These are phyloP conservation scores for Thysanoteuthis rhombus DNA, from an alignment of 2,888 invertebrate species.

Conservation along the genomic window DNA sequence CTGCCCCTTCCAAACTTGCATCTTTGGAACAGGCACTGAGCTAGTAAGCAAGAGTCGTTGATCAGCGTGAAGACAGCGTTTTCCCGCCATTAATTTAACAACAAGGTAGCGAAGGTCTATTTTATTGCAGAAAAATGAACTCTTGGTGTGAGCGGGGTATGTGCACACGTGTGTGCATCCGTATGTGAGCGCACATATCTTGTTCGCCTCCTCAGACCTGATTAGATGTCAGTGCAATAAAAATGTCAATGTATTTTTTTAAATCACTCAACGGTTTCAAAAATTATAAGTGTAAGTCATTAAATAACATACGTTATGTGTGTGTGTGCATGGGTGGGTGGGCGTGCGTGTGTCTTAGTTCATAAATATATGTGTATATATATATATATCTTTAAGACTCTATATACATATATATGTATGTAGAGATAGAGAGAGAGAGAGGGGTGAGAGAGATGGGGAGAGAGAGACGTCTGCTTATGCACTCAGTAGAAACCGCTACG, in stretches of 20 bases:
- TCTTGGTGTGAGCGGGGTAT: not conserved
- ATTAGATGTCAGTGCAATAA: not conserved
- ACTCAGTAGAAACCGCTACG: no score
- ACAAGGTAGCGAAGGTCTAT: not conserved
- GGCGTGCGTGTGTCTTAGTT: not conserved
- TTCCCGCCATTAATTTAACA: not conserved
- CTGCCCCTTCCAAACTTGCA: no score
- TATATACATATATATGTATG: not conserved
- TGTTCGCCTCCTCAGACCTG: not conserved
- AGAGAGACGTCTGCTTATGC: no score
- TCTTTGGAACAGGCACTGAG: no score
- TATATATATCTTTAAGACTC: not conserved
- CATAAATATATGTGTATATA: not conserved
- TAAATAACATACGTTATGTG: not conserved
- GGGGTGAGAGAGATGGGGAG: no score
- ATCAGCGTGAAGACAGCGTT: no score
- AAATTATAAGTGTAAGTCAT: not conserved
- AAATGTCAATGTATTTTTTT: not conserved
- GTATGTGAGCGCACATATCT: not conserved
- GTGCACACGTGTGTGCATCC: not conserved
- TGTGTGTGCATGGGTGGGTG: no score
- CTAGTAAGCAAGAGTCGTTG: no score
- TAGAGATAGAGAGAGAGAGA: no score
- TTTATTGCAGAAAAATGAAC: not conserved
- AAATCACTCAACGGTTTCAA: not conserved